Evolutionary conservation across 2,888 invertebrate genomes (phyloP).

Genomic region (Drosophila paramelanica): DNA sequence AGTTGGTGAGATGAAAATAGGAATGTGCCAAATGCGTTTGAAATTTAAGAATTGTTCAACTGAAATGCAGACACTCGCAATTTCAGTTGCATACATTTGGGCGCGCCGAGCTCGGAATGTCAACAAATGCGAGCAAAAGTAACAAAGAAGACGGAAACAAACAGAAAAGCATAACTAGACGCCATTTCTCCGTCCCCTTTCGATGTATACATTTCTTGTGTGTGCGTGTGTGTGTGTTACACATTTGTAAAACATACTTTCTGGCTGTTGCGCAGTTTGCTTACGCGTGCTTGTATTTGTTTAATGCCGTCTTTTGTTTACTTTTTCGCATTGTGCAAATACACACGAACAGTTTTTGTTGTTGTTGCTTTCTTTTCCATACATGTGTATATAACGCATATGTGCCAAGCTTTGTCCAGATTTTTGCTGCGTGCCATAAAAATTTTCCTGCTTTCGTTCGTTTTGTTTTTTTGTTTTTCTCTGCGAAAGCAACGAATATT

Average conservation of each 20-base stretch:
- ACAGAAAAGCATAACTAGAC: constrained; percentile 31
- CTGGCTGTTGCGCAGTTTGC: constrained; percentile 51
- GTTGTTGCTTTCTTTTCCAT: background rate
- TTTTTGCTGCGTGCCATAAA: constrained; percentile 54
- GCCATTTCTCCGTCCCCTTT: background rate
- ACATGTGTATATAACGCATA: constrained; percentile 25
- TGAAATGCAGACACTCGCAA: constrained; percentile 9
- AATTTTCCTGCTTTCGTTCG: constrained; percentile 23
- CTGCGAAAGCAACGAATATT: constrained; percentile 13
- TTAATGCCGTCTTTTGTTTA: constrained; percentile 66
- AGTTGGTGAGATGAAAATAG: background rate
- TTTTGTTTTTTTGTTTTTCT: constrained; percentile 12
- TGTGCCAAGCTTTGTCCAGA: constrained; percentile 68
- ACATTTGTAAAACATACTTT: constrained; percentile 72
- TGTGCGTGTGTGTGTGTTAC: constrained; percentile 20
- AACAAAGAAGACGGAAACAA: constrained; percentile 46
- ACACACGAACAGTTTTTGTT: constrained; percentile 28
- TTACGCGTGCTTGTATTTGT: constrained; percentile 49
- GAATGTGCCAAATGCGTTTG: background rate
- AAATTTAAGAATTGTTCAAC: constrained; percentile 8
- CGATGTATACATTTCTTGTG: background rate
- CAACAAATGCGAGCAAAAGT: constrained; percentile 50
- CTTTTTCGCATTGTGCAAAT: constrained; percentile 65
- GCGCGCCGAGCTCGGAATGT: constrained; percentile 34
- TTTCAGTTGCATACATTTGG: constrained; percentile 30